Evolutionary conservation across 2,888 invertebrate species (phyloP), one percentile per base, ranked within the genome.

Genomic region (Hybos culiciformis): DNA sequence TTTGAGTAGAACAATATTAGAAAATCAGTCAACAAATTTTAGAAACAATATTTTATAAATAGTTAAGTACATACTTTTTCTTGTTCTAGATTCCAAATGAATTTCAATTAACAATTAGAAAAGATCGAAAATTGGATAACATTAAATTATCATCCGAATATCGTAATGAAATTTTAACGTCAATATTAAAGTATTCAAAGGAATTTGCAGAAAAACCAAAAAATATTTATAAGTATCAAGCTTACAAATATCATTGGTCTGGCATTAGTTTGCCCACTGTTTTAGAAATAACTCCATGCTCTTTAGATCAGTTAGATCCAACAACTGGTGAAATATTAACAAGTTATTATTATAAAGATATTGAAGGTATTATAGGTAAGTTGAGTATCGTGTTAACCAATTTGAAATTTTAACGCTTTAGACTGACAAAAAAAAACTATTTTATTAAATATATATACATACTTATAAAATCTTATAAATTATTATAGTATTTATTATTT

Each of bases 131-230:
- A 70, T 71, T 79, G 37, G 97, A 96, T 60, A 80, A 82, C 11
- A 96, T 98, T 86, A 85, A 82, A 59, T 93, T 99, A 64, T 93
- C 96, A 11, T 91, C 93, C 0, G 97, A 98, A 59, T 87, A 92
- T 63, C 80, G 96, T 56, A 80, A 87, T 46, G 80, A 94, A 53
- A 77, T 99, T 51, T 71, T 99, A 37, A 92, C 92, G 7, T 88
- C 94, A 59, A 90, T 93, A 50, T 74, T 94, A 43, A 81, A 76
- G 59, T 86, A 78, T 58, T 75, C 83, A 56, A 77, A 80, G 62
- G 71, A 77, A 54, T 88, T 87, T 70, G 75, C 80, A 46, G 87
- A 87, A 61, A 85, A 82, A 65, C 77, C 81, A 29, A 83, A 81
- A 62, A 84, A 84, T 64, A 68, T 77, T 55, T 71, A 87, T 85